Evolutionary conservation across 2,797 vertebrate genomes (phyloP).

Genomic region (Sebastes aleutianus): DNA sequence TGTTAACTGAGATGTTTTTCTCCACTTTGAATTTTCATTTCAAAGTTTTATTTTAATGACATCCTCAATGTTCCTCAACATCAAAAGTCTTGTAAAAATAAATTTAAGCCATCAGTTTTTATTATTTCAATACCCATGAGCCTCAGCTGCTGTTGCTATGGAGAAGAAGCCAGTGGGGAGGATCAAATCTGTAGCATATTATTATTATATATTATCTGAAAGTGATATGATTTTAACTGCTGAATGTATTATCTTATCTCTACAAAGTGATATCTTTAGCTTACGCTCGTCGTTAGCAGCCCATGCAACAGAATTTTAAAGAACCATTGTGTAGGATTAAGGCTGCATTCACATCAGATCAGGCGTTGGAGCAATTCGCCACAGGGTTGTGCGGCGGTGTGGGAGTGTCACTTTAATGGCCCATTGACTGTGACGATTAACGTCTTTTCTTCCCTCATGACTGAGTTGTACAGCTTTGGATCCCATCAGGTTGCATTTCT

Average conservation of each 20-base stretch:
- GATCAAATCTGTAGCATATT: not conserved
- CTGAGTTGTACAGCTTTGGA: no score
- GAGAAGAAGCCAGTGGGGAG: not conserved
- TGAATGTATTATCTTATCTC: not conserved
- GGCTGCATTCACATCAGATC: not conserved
- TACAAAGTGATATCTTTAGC: not conserved
- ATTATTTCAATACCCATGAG: not conserved
- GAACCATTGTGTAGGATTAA: no score
- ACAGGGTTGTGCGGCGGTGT: not conserved
- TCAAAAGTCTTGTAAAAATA: not conserved
- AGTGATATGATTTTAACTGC: not conserved
- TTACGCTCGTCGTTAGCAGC: not conserved
- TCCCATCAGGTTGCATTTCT: no score
- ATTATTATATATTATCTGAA: not conserved
- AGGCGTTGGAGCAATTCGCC: not conserved
- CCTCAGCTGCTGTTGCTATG: constrained; percentile 3
- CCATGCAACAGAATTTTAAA: not conserved
- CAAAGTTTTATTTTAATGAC: not conserved
- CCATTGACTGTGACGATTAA: no score
- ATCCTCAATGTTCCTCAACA: not conserved
- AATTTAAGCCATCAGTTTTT: not conserved
- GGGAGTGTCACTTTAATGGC: not conserved
- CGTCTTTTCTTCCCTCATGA: no score
- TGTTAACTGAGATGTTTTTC: not conserved
- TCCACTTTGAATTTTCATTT: not conserved